phyloP scores from a whole-genome alignment of 2,113 vertebrate species.

The Xiphophorus hellerii region DNA sequence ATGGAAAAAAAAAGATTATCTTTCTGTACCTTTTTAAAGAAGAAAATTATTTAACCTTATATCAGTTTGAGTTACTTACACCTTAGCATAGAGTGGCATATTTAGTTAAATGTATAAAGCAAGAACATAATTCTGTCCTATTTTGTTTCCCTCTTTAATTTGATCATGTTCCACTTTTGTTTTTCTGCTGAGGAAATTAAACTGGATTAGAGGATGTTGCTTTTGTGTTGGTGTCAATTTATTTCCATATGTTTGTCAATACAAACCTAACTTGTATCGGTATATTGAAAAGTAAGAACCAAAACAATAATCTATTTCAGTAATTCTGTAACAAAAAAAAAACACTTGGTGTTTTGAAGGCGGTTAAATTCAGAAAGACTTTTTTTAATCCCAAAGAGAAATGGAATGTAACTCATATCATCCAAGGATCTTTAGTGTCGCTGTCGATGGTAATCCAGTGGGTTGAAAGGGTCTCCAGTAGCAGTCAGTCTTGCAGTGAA shows the following conservation, averaged over 20 bases:
- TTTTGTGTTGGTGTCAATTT: conserved; percentile 18
- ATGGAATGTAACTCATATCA: too few relatives aligned
- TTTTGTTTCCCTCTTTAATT: conserved; percentile 73
- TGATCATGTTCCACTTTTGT: conserved; percentile 79
- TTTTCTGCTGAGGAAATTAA: conserved; percentile 92
- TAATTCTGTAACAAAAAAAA: too few relatives aligned
- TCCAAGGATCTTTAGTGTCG: too few relatives aligned
- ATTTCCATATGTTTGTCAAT: neutral
- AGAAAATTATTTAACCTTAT: conserved; percentile 98
- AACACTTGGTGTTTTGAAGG: too few relatives aligned
- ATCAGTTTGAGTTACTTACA: conserved; percentile 97
- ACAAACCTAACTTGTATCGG: neutral
- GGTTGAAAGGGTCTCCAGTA: too few relatives aligned
- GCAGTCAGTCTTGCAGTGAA: too few relatives aligned
- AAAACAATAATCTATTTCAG: too few relatives aligned
- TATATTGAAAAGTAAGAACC: neutral
- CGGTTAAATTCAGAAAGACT: too few relatives aligned
- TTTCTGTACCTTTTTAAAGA: conserved; percentile 90
- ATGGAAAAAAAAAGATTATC: conserved; percentile 87
- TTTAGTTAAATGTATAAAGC: conserved; percentile 92
- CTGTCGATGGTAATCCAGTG: too few relatives aligned
- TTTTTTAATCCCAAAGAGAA: too few relatives aligned
- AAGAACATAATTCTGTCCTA: conserved; percentile 71
- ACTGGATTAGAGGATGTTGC: conserved; percentile 87
- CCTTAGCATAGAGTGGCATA: conserved; percentile 95